A percentile compares a stretch with the other conserved stretches of the same genome.
These are phyloP conservation scores for Trisateles emortualis DNA, from an alignment of 2,888 invertebrate genomes.

Conservation along the genomic window DNA sequence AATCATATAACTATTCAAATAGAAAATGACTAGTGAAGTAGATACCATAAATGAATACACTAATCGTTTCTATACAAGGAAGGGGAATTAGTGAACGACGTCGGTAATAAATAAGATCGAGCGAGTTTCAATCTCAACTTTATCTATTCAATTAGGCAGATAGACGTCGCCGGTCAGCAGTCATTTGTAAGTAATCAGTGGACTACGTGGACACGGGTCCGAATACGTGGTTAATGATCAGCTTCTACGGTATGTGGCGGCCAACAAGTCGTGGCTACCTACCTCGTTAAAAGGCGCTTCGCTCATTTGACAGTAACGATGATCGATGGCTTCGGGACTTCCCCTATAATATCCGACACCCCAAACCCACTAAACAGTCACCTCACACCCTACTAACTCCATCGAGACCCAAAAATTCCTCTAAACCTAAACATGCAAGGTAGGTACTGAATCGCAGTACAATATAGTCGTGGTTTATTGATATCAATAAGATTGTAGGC, in stretches of 20 bases:
- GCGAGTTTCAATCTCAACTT: conserved; percentile 26
- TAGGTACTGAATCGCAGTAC: not conserved
- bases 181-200: conserved; percentile 30
- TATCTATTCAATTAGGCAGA: conserved; percentile 44
- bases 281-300: conserved; percentile 74
- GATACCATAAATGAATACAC: not conserved
- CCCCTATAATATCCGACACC: conserved; percentile 77
- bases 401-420: conserved; percentile 9
- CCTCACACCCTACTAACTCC: conserved; percentile 14
- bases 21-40: no score
- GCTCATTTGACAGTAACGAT: conserved; percentile 77
- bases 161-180: conserved; percentile 36
- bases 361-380: conserved; percentile 42
- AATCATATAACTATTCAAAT: no score
- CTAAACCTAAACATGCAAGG: conserved; percentile 24
- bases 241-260: conserved; percentile 21
- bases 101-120: conserved; percentile 31
- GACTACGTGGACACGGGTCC: conserved; percentile 25
- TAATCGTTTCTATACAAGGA: not conserved
- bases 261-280: conserved; percentile 58
- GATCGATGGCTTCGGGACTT: conserved; percentile 76
- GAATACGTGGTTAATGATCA: conserved; percentile 33
- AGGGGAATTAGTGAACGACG: conserved; percentile 16
- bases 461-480: not conserved
- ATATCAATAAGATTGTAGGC: no score